Conservation (phyloP, 2,113 vertebrate genomes). For the Poecilia latipinna region DNA sequence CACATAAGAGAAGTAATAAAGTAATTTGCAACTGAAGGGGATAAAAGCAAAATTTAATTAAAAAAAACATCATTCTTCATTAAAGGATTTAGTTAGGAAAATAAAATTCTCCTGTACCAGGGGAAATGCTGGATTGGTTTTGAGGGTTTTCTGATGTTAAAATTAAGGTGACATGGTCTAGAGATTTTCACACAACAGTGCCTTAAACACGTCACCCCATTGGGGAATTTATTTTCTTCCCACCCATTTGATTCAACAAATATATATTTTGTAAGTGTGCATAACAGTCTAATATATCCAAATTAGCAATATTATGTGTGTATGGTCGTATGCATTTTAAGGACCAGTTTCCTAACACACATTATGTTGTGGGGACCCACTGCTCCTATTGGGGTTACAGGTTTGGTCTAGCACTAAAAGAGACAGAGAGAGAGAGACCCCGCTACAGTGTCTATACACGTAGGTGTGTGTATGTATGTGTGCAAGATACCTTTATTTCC, state of each 20-base stretch:
- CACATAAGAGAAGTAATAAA: background rate
- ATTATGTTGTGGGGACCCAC: no score
- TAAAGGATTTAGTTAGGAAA: background rate
- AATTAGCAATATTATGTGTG: no score
- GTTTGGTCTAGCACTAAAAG: no score
- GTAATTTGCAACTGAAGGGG: background rate
- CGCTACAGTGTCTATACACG: conserved; percentile 9
- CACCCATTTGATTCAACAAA: background rate
- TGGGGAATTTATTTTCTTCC: background rate
- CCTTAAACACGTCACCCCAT: background rate
- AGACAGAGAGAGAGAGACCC: no score
- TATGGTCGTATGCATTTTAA: no score
- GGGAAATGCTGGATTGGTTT: background rate
- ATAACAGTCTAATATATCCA: background rate
- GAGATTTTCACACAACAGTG: background rate
- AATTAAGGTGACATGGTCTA: background rate
- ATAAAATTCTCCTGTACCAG: background rate
- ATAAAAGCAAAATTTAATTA: background rate
- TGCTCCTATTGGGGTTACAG: no score
- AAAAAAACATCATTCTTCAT: background rate
- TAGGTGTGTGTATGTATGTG: conserved; percentile 22
- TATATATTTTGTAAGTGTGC: background rate
- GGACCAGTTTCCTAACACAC: no score
- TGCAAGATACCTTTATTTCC: conserved; percentile 43
- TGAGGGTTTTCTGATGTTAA: background rate